These are phyloP conservation scores for Poecilobothrus nobilitatus DNA, from an alignment of 2,888 invertebrate genomes.

Conservation along the genomic window DNA sequence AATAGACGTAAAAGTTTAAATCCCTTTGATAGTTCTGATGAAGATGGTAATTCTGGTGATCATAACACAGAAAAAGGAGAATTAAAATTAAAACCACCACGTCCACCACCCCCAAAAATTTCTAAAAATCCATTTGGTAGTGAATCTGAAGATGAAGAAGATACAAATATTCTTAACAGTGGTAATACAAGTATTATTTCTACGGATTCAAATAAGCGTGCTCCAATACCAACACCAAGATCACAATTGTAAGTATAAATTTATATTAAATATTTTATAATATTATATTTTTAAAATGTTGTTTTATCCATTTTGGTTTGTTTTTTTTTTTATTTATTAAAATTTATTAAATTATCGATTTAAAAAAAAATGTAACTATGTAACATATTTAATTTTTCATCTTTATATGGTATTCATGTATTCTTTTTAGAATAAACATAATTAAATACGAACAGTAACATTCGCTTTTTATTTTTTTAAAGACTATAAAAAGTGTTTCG, in stretches of 20 bases:
- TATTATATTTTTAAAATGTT: too few species aligned
- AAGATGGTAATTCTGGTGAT: slow-evolving; percentile 43
- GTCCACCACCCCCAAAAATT: slow-evolving; percentile 42
- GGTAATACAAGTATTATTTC: not conserved
- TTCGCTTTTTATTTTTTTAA: too few species aligned
- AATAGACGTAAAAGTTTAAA: slow-evolving; percentile 41
- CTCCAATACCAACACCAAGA: slow-evolving; percentile 39
- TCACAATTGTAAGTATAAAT: slow-evolving; percentile 33
- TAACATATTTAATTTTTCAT: too few species aligned
- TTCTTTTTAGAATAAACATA: too few species aligned
- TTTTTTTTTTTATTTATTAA: too few species aligned
- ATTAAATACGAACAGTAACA: too few species aligned
- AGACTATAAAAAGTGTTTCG: too few species aligned
- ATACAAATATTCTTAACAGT: slow-evolving; percentile 23
- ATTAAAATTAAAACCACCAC: slow-evolving; percentile 35
- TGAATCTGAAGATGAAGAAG: slow-evolving; percentile 55
- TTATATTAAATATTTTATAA: too few species aligned
- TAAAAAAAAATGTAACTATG: too few species aligned
- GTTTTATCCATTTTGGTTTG: too few species aligned
- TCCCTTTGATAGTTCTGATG: slow-evolving; percentile 63
- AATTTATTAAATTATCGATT: too few species aligned
- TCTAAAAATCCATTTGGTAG: slow-evolving; percentile 67
- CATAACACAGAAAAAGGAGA: slow-evolving; percentile 21
- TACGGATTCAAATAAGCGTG: slow-evolving; percentile 22
- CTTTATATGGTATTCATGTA: too few species aligned